Conservation (phyloP, 2,888 invertebrate genomes). For the Cheilosia vulpina region DNA sequence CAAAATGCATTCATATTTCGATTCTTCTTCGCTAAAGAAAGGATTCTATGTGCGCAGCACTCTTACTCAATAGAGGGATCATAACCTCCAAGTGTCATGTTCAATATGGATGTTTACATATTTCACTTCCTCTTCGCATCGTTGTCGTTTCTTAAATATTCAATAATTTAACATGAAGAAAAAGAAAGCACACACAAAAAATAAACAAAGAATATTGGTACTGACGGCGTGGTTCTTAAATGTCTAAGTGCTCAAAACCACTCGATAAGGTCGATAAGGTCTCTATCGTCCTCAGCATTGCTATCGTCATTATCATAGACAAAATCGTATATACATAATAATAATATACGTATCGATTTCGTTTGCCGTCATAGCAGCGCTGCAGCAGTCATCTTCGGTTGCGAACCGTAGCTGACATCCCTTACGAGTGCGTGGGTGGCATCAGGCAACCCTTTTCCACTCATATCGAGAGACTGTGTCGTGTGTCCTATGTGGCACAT, state of each 20-base stretch:
- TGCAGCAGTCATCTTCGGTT: constrained; percentile 49
- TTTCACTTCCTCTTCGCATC: constrained; percentile 47
- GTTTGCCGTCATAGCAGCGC: constrained; percentile 38
- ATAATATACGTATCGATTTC: constrained; percentile 33
- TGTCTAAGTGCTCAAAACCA: constrained; percentile 53
- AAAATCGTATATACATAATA: constrained; percentile 29
- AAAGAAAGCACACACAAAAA: background rate
- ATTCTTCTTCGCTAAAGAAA: constrained; percentile 19
- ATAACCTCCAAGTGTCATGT: constrained; percentile 62
- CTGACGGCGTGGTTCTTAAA: constrained; percentile 56
- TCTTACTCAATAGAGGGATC: constrained; percentile 45
- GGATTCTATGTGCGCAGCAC: constrained; percentile 15
- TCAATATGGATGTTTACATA: constrained; percentile 65
- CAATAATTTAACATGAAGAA: constrained; percentile 51
- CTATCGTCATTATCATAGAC: constrained; percentile 23
- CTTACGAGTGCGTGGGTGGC: constrained; percentile 30
- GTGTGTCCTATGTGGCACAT: constrained; percentile 53
- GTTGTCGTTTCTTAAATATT: constrained; percentile 48
- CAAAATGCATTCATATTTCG: constrained; percentile 26
- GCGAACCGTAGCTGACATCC: constrained; percentile 43
- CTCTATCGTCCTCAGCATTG: constrained; percentile 35
- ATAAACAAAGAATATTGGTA: constrained; percentile 3
- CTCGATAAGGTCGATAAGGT: constrained; percentile 62
- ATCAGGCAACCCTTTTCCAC: constrained; percentile 5
- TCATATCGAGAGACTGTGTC: constrained; percentile 13